Evolutionary conservation across 2,113 vertebrate species (phyloP).

Genomic region (Thunnus thynnus): DNA sequence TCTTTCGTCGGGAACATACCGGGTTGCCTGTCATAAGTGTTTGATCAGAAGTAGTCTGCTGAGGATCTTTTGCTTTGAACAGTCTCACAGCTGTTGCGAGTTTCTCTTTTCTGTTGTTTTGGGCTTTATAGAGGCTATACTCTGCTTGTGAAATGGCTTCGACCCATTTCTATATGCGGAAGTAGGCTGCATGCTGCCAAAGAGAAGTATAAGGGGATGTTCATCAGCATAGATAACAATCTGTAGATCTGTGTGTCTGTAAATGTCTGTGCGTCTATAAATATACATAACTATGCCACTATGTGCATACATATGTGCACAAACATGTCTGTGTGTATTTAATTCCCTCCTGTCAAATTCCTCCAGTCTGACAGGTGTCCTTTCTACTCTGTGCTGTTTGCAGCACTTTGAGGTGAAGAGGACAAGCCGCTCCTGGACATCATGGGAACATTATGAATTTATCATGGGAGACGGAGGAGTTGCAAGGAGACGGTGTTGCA

Average conservation of each 20-base stretch:
- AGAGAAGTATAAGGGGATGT: slow-evolving; percentile 32
- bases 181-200: slow-evolving; percentile 18
- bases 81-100: slow-evolving; percentile 47
- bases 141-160: slow-evolving; percentile 27
- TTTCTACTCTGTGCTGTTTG: slow-evolving; percentile 21
- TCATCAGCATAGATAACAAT: slow-evolving; percentile 61
- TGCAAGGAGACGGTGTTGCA: slow-evolving; percentile 20
- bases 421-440: slow-evolving; percentile 54
- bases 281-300: slow-evolving; percentile 5
- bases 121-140: slow-evolving; percentile 38
- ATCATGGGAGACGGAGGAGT: slow-evolving; percentile 46
- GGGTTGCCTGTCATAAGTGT: slow-evolving; percentile 66
- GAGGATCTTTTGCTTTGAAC: slow-evolving; percentile 62
- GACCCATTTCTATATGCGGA: slow-evolving; percentile 38
- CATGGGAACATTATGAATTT: slow-evolving; percentile 63
- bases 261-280: slow-evolving; percentile 14
- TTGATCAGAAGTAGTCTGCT: slow-evolving; percentile 56
- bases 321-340: slow-evolving; percentile 16
- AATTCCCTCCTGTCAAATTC: slow-evolving; percentile 29
- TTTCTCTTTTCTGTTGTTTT: slow-evolving; percentile 56
- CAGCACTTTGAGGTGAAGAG: slow-evolving; percentile 47
- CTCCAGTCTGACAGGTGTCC: slow-evolving; percentile 51
- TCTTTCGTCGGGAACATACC: slow-evolving; percentile 38
- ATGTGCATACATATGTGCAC: slow-evolving; percentile 19
- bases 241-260: slow-evolving; percentile 39